Evolutionary conservation across 2,113 vertebrate species (phyloP).

Genomic region (Larimichthys crocea): DNA sequence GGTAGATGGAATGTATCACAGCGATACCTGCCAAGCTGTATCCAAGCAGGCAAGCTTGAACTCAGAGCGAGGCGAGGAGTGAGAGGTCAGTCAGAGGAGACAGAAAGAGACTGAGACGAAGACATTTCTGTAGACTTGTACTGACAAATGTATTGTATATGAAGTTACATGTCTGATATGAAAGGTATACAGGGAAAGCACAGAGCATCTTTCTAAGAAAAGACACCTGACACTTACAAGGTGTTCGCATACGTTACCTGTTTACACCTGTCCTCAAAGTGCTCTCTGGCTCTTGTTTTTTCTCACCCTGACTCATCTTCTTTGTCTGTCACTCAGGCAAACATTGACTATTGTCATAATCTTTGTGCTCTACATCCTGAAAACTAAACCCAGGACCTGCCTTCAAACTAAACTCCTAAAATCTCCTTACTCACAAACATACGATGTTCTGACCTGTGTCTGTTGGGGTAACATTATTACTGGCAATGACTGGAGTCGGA

Average conservation of each 20-base stretch:
- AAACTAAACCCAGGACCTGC: background rate
- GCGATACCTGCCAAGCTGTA: slow-evolving; percentile 32
- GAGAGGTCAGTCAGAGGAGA: background rate
- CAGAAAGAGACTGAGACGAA: slow-evolving; percentile 1
- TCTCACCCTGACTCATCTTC: slow-evolving; percentile 8
- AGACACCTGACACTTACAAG: background rate
- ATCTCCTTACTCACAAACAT: background rate
- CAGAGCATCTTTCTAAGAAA: background rate
- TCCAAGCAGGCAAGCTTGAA: slow-evolving; percentile 51
- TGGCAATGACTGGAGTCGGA: no score
- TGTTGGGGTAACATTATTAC: no score
- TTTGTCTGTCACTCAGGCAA: background rate
- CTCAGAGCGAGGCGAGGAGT: slow-evolving; percentile 5
- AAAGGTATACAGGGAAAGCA: background rate
- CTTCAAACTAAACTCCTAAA: background rate
- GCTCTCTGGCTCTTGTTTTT: background rate
- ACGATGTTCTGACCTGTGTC: background rate
- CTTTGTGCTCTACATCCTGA: background rate
- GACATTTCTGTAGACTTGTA: slow-evolving; percentile 21
- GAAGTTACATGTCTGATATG: slow-evolving; percentile 27
- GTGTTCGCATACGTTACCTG: slow-evolving; percentile 19
- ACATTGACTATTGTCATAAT: background rate
- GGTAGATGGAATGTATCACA: slow-evolving; percentile 46
- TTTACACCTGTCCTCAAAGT: slow-evolving; percentile 34
- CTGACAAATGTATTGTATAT: slow-evolving; percentile 32